Evolutionary conservation across 2,113 vertebrate species (phyloP).

Genomic region (Hydrochoerus hydrochaeris): DNA sequence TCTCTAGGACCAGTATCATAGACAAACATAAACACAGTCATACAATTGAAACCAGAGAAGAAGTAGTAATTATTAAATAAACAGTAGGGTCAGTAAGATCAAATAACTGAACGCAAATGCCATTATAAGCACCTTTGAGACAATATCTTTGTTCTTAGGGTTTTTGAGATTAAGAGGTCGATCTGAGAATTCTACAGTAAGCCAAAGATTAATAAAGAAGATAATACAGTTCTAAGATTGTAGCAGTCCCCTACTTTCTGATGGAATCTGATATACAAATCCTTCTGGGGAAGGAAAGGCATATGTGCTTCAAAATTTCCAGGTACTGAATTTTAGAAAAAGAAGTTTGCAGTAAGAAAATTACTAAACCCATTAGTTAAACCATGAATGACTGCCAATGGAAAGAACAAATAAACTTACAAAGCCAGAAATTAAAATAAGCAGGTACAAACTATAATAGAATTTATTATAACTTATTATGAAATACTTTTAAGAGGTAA

Average conservation of each 20-base stretch:
- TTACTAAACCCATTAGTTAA: neutral
- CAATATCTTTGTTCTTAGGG: neutral
- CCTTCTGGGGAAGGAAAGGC: neutral
- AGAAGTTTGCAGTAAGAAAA: neutral
- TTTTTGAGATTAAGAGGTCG: neutral
- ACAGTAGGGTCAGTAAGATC: neutral
- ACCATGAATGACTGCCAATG: neutral
- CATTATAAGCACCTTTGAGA: neutral
- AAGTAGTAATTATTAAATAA: neutral
- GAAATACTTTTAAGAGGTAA: neutral
- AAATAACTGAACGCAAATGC: neutral
- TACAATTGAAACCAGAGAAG: neutral
- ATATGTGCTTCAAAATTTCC: neutral
- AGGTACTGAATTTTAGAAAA: neutral
- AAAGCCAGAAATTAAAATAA: neutral
- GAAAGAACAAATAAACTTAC: neutral
- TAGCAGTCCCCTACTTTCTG: neutral
- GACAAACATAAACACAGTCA: neutral
- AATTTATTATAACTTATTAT: neutral
- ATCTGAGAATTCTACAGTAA: neutral
- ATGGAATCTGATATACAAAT: neutral
- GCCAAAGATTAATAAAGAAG: accelerated
- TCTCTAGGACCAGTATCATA: neutral
- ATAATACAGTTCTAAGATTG: neutral
- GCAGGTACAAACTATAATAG: neutral